A percentile compares a stretch with the other conserved stretches of the same genome.
Evolutionary conservation across 37 sponge, comb jelly and placozoan genomes (phyloP).

Genomic region (Ephydatia muelleri): DNA sequence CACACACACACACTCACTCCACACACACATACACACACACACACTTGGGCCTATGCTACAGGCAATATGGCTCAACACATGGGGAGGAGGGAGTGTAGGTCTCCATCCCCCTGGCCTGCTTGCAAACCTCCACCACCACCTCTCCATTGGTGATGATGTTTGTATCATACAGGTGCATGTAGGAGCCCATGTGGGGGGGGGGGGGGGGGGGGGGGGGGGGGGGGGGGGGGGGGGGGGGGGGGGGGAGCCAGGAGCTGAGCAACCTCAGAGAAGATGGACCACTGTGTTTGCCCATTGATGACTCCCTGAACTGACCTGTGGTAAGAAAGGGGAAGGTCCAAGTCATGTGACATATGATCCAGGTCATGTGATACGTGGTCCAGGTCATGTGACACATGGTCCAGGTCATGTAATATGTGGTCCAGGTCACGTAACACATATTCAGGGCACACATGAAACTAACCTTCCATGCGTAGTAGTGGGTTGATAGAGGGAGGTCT

Average conservation of each 20-base stretch:
- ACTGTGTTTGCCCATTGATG: conserved; percentile 7
- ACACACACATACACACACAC: too few species aligned
- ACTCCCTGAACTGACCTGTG: conserved; percentile 64
- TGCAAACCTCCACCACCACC: conserved; percentile 43
- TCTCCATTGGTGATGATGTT: conserved; percentile 64
- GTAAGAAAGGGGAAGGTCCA: too few species aligned
- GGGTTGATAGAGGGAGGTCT: conserved; percentile 1
- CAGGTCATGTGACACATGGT: too few species aligned
- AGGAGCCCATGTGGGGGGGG: too few species aligned
- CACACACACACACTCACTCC: neutral
- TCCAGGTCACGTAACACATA: neutral
- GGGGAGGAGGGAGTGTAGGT: conserved; percentile 43
- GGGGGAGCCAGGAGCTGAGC: conserved; percentile 50
- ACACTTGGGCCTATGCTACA: conserved; percentile 27
- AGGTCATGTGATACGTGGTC: too few species aligned
- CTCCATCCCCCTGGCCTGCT: conserved; percentile 59
- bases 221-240: conserved; percentile 12
- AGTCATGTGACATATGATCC: too few species aligned
- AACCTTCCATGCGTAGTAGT: conserved; percentile 30
- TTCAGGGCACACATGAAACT: neutral
- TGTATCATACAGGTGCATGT: conserved; percentile 52
- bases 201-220: too few species aligned
- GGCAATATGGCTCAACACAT: conserved; percentile 27
- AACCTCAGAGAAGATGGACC: conserved; percentile 9
- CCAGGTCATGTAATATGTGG: too few species aligned